These are phyloP conservation scores for Perdita meconis DNA, from an alignment of 2,888 invertebrate species.

Conservation along the genomic window DNA sequence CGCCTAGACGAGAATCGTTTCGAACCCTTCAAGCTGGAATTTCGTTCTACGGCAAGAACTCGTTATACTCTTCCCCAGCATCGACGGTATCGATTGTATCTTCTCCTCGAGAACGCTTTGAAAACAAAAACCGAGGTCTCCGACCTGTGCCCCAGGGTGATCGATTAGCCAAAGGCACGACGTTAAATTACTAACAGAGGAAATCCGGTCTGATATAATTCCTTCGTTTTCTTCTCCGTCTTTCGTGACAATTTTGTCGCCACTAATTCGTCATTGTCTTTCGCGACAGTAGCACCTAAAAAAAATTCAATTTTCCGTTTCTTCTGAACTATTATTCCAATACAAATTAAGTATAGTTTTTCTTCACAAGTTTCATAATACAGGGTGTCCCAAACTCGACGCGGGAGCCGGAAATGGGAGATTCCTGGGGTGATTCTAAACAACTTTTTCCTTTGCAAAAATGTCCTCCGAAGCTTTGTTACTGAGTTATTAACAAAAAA, in stretches of 20 bases:
- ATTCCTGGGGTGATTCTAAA: no score
- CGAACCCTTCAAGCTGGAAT: slow-evolving; percentile 16
- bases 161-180: slow-evolving; percentile 52
- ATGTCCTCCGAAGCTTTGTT: no score
- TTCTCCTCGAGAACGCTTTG: slow-evolving; percentile 26
- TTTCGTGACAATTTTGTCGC: background rate
- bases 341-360: no score
- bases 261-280: background rate
- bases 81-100: slow-evolving; percentile 50
- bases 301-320: no score
- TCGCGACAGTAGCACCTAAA: no score
- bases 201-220: slow-evolving; percentile 66
- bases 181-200: slow-evolving; percentile 60
- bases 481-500: no score
- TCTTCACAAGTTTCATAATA: no score
- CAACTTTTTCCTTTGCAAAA: no score
- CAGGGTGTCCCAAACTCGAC: no score
- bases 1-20: slow-evolving; percentile 1
- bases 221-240: slow-evolving; percentile 10
- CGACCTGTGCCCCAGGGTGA: slow-evolving; percentile 57
- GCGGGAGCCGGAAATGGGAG: no score
- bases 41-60: slow-evolving; percentile 31
- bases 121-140: slow-evolving; percentile 50
- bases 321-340: no score
- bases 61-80: slow-evolving; percentile 36